Conservation (phyloP, 2,888 invertebrate species). For the Dolomedes plantarius region DNA sequence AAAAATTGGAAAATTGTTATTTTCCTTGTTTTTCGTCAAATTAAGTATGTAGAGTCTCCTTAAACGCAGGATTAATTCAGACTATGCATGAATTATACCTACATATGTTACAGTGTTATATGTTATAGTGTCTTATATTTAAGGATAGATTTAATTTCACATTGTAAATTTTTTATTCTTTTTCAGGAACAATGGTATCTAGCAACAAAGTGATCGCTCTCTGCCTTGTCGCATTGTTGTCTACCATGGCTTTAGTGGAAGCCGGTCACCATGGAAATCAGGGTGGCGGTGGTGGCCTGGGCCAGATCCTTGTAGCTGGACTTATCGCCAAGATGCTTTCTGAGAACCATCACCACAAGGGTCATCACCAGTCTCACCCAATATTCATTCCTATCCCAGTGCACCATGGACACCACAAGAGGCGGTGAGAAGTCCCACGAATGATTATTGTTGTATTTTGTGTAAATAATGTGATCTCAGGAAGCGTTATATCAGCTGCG, state of each 20-base stretch:
- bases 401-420: constrained; percentile 34
- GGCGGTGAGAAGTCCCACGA: neutral
- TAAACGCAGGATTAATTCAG: too few relatives aligned
- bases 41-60: too few relatives aligned
- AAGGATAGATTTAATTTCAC: too few relatives aligned
- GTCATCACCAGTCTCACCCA: constrained; percentile 33
- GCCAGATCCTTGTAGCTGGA: constrained; percentile 50
- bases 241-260: neutral
- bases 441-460: neutral
- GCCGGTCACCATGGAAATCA: constrained; percentile 10
- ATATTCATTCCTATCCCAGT: constrained; percentile 55
- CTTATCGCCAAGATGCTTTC: constrained; percentile 62
- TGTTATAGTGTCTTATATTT: too few relatives aligned
- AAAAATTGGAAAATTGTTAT: too few relatives aligned
- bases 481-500: neutral
- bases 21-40: too few relatives aligned
- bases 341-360: constrained; percentile 36
- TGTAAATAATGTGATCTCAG: neutral
- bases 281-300: constrained; percentile 28
- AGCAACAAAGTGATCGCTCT: constrained; percentile 33
- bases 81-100: too few relatives aligned
- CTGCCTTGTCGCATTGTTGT: constrained; percentile 28
- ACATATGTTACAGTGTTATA: too few relatives aligned
- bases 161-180: too few relatives aligned
- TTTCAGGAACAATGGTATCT: constrained; percentile 33